Conservation (phyloP, 2,113 vertebrate species). For the Microtus pennsylvanicus region DNA sequence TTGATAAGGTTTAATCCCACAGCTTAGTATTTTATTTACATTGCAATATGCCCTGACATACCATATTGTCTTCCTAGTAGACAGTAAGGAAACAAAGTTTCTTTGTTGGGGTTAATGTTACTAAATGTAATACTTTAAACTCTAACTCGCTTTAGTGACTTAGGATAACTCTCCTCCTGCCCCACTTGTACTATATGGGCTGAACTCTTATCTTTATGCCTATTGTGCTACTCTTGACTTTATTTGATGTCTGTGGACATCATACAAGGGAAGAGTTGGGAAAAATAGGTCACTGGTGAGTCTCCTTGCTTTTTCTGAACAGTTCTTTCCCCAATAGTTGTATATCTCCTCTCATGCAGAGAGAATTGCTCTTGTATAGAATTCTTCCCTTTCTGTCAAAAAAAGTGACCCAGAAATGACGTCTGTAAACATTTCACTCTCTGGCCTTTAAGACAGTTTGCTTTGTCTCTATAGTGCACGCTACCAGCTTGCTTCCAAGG, state of each 20-base stretch:
- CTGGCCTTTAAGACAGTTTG: neutral
- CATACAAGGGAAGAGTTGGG: neutral
- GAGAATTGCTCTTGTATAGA: slow-evolving; percentile 7
- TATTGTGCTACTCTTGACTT: neutral
- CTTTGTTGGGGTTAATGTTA: neutral
- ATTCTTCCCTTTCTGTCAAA: neutral
- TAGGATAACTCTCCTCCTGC: neutral
- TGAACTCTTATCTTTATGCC: neutral
- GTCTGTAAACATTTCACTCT: neutral
- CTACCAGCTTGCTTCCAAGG: neutral
- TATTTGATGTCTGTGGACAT: slow-evolving; percentile 22
- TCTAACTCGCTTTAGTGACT: slow-evolving; percentile 8
- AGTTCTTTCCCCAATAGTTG: neutral
- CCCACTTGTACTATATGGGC: neutral
- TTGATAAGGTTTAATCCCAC: neutral
- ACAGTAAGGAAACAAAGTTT: neutral
- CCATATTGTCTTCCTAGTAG: neutral
- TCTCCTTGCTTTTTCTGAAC: slow-evolving; percentile 20
- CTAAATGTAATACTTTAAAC: neutral
- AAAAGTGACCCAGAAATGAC: neutral
- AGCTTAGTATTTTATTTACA: slow-evolving; percentile 21
- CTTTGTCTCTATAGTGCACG: neutral
- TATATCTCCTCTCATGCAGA: neutral
- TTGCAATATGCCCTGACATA: neutral
- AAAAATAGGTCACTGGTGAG: slow-evolving; percentile 31